Conservation (phyloP, 1,140 invertebrate species). For the Drosophila bipectinata region DNA sequence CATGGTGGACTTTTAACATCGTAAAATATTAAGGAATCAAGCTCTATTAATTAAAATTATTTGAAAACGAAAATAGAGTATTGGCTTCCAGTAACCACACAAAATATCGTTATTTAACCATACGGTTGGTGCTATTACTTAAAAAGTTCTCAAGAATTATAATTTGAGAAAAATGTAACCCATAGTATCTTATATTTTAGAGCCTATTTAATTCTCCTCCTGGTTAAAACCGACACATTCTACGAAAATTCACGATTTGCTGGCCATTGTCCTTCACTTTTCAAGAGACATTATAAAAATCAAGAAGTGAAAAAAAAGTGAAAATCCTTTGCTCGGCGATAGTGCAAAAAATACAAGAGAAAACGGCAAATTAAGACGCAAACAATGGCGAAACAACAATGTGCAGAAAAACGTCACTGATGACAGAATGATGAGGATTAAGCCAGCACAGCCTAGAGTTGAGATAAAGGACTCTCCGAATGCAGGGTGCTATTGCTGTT, state of each 20-base stretch:
- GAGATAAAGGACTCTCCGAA: constrained; percentile 17
- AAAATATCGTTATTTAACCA: too few relatives aligned
- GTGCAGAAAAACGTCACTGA: constrained; percentile 83
- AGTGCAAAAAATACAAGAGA: constrained; percentile 49
- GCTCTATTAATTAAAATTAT: too few relatives aligned
- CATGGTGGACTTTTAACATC: too few relatives aligned
- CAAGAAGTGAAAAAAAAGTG: constrained; percentile 71
- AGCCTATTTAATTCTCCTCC: not conserved
- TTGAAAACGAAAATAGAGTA: too few relatives aligned
- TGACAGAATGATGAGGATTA: constrained; percentile 84
- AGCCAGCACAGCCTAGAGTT: constrained; percentile 50
- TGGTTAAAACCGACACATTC: not conserved
- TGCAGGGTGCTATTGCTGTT: constrained; percentile 9
- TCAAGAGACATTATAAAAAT: constrained; percentile 42
- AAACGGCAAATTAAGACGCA: constrained; percentile 75
- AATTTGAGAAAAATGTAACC: too few relatives aligned
- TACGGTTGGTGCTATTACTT: too few relatives aligned
- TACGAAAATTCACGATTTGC: constrained; percentile 1
- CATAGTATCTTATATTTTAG: too few relatives aligned
- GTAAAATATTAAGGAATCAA: too few relatives aligned
- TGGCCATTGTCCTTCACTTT: constrained; percentile 8
- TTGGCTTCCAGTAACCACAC: too few relatives aligned
- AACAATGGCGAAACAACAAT: constrained; percentile 74
- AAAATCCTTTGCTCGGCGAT: constrained; percentile 57
- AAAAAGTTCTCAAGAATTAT: too few relatives aligned